A percentile compares a stretch with the other conserved stretches of the same genome.
phyloP scores from a whole-genome alignment of 2,797 vertebrate genomes.

The Oryzias dopingdopingensis region DNA sequence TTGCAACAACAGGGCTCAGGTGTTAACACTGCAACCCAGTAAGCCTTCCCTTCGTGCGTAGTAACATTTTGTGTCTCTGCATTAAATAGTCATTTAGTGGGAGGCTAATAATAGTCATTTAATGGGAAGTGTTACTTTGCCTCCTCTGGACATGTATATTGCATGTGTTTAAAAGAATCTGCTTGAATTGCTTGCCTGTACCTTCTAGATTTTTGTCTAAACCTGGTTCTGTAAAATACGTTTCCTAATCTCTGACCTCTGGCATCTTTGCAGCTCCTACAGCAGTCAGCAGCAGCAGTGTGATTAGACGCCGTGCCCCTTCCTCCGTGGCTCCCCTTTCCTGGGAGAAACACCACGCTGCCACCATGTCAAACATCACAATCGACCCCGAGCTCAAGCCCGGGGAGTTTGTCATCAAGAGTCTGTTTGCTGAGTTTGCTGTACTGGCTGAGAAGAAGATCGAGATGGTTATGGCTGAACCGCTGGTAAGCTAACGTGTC shows the following conservation, averaged over 20 bases:
- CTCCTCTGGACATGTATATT: constrained; percentile 37
- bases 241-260: constrained; percentile 40
- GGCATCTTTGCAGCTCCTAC: constrained; percentile 80
- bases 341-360: constrained; percentile 85
- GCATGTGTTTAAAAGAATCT: constrained; percentile 25
- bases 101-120: background rate
- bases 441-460: constrained; percentile 99
- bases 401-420: constrained; percentile 99
- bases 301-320: constrained; percentile 86
- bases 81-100: background rate
- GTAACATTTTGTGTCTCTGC: background rate
- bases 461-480: constrained; percentile 99
- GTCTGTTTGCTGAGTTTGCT: constrained; percentile 98
- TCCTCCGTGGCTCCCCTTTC: constrained; percentile 79
- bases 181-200: constrained; percentile 9
- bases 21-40: background rate
- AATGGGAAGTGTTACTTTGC: constrained; percentile 2
- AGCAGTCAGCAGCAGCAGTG: constrained; percentile 80
- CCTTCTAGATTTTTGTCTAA: constrained; percentile 15
- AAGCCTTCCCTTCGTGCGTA: background rate
- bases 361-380: constrained; percentile 97
- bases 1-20: background rate
- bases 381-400: constrained; percentile 99
- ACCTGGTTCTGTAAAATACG: constrained; percentile 19
- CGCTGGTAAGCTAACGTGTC: constrained; percentile 86